Conservation (phyloP, 2,797 vertebrate genomes). For the Antrozous pallidus region DNA sequence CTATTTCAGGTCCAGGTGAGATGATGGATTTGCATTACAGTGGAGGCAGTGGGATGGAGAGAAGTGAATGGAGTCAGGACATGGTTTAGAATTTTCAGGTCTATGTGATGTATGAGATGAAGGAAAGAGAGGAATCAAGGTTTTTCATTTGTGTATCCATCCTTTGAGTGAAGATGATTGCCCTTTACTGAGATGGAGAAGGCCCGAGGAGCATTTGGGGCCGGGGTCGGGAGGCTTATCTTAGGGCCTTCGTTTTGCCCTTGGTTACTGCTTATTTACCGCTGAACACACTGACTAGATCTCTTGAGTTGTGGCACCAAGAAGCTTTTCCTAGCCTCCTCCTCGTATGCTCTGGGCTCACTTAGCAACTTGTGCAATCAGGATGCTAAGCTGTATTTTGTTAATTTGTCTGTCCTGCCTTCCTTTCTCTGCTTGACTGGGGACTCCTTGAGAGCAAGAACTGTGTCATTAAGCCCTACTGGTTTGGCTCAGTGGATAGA, state of each 20-base stretch:
- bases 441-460: not conserved
- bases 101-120: not conserved
- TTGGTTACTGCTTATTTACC: not conserved
- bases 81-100: not conserved
- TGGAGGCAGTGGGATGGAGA: not conserved
- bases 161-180: not conserved
- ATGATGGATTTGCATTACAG: not conserved
- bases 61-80: not conserved
- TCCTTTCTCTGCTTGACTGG: not conserved
- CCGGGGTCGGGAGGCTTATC: not conserved
- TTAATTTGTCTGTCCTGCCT: not conserved
- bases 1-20: not conserved
- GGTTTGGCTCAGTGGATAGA: too few relatives aligned
- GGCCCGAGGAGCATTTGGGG: not conserved
- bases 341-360: fast-evolving
- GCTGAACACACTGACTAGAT: not conserved
- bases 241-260: not conserved
- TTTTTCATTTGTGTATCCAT: not conserved
- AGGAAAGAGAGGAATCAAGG: not conserved
- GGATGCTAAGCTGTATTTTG: not conserved
- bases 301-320: not conserved
- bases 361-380: not conserved
- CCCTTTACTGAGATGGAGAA: not conserved
- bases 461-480: not conserved
- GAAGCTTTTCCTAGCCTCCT: not conserved